A percentile compares a stretch with the other conserved stretches of the same genome.
phyloP scores from a whole-genome alignment of 2,888 invertebrate species.

The Lasius fuliginosus region DNA sequence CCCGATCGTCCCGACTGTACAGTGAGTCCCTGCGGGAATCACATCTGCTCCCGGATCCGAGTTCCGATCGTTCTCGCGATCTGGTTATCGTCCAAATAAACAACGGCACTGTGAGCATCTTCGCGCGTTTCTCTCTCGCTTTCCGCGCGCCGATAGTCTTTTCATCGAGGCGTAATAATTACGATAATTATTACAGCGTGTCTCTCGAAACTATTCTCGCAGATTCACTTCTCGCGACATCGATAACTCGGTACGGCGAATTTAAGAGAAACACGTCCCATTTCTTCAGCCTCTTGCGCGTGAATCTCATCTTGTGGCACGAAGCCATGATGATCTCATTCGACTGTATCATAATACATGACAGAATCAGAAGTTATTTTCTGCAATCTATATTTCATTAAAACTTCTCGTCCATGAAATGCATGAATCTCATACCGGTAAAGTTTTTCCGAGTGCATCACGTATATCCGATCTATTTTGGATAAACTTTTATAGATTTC shows the following conservation, averaged over 20 bases:
- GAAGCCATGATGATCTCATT: background rate
- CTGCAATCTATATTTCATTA: background rate
- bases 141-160: slow-evolving; percentile 8
- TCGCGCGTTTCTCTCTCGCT: slow-evolving; percentile 47
- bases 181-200: background rate
- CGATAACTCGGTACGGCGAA: background rate
- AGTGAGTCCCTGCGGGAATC: slow-evolving; percentile 74
- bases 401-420: slow-evolving; percentile 25
- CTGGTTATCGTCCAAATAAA: slow-evolving; percentile 80
- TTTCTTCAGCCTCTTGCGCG: slow-evolving; percentile 19
- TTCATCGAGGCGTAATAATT: slow-evolving; percentile 28
- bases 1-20: slow-evolving; percentile 63
- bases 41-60: slow-evolving; percentile 63
- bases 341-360: background rate
- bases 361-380: background rate
- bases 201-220: background rate
- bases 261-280: slow-evolving; percentile 8
- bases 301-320: slow-evolving; percentile 17
- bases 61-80: slow-evolving; percentile 64
- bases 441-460: slow-evolving; percentile 24
- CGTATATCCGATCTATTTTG: slow-evolving; percentile 28
- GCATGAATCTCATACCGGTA: background rate
- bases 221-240: slow-evolving; percentile 19
- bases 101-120: slow-evolving; percentile 81
- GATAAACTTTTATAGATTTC: slow-evolving; percentile 63